These are phyloP conservation scores for Nibea albiflora DNA, from an alignment of 2,113 vertebrate species.

Conservation along the genomic window DNA sequence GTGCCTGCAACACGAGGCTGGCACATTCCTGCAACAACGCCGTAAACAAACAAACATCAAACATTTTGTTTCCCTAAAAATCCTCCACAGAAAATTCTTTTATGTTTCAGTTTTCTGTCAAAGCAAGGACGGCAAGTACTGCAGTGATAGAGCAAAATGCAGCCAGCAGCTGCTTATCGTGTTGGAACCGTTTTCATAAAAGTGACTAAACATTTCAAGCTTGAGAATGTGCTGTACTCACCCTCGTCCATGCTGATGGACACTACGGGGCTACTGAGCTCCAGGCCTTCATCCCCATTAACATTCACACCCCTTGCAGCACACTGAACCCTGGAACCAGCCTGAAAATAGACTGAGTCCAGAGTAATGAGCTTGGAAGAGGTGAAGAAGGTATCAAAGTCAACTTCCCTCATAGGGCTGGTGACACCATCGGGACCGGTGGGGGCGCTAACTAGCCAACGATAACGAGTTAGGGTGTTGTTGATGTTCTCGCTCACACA, in stretches of 20 bases:
- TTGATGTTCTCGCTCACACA: slow-evolving; percentile 94
- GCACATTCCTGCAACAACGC: slow-evolving; percentile 89
- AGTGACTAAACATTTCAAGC: slow-evolving; percentile 10
- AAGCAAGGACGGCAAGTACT: slow-evolving; percentile 19
- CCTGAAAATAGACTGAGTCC: slow-evolving; percentile 96
- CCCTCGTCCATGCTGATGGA: slow-evolving; percentile 89
- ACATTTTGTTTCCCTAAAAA: slow-evolving; percentile 23
- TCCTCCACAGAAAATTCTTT: slow-evolving; percentile 27
- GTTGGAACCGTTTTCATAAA: slow-evolving; percentile 11
- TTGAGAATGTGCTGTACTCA: slow-evolving; percentile 68
- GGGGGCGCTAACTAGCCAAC: slow-evolving; percentile 94
- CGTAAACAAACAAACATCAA: slow-evolving; percentile 48
- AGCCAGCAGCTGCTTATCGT: slow-evolving; percentile 13
- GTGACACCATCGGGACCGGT: slow-evolving; percentile 90
- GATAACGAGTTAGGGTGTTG: slow-evolving; percentile 90
- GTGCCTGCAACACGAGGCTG: slow-evolving; percentile 89
- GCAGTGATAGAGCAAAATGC: slow-evolving; percentile 3
- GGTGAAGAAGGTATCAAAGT: slow-evolving; percentile 96
- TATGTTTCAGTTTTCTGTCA: slow-evolving; percentile 36
- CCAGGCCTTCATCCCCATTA: slow-evolving; percentile 90
- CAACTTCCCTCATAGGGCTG: slow-evolving; percentile 93
- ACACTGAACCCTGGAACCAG: slow-evolving; percentile 94
- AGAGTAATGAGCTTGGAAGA: slow-evolving; percentile 94
- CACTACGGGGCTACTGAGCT: slow-evolving; percentile 88
- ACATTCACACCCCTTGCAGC: slow-evolving; percentile 92